These are phyloP conservation scores for Drosophila atripex DNA, from an alignment of 2,888 invertebrate genomes.

Conservation along the genomic window DNA sequence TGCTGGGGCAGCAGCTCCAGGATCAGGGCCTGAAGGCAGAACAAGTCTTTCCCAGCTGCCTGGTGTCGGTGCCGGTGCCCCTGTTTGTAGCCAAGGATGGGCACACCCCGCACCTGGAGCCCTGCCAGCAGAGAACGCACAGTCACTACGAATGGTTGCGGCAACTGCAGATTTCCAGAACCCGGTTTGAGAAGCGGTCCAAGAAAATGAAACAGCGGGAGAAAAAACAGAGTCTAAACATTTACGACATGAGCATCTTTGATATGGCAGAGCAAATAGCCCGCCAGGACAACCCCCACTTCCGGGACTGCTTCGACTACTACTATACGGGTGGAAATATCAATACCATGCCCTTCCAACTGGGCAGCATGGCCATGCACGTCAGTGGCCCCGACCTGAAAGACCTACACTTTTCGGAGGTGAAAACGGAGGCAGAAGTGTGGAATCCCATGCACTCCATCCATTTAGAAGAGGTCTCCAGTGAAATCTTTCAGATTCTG, in stretches of 20 bases:
- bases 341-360: slow-evolving; percentile 38
- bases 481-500: slow-evolving; percentile 79
- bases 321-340: slow-evolving; percentile 82
- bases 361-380: slow-evolving; percentile 63
- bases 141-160: slow-evolving; percentile 44
- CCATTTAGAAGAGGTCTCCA: slow-evolving; percentile 20
- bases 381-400: slow-evolving; percentile 62
- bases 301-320: slow-evolving; percentile 80
- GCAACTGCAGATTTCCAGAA: background rate
- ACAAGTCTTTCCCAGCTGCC: slow-evolving; percentile 49
- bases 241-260: slow-evolving; percentile 42
- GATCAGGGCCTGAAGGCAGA: background rate
- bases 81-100: slow-evolving; percentile 43
- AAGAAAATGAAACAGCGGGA: slow-evolving; percentile 43
- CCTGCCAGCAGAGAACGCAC: slow-evolving; percentile 39
- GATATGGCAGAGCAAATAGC: slow-evolving; percentile 62
- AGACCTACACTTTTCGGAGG: slow-evolving; percentile 43
- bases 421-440: slow-evolving; percentile 46
- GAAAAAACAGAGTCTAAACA: slow-evolving; percentile 19
- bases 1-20: slow-evolving; percentile 17
- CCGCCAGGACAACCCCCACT: slow-evolving; percentile 64
- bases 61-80: slow-evolving; percentile 47
- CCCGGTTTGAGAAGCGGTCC: slow-evolving; percentile 8
- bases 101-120: slow-evolving; percentile 53
- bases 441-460: slow-evolving; percentile 45